A percentile compares a stretch with the other conserved stretches of the same genome.
Evolutionary conservation across 1,140 invertebrate species (phyloP).

Genomic region (Trachymyrmex septentrionalis): DNA sequence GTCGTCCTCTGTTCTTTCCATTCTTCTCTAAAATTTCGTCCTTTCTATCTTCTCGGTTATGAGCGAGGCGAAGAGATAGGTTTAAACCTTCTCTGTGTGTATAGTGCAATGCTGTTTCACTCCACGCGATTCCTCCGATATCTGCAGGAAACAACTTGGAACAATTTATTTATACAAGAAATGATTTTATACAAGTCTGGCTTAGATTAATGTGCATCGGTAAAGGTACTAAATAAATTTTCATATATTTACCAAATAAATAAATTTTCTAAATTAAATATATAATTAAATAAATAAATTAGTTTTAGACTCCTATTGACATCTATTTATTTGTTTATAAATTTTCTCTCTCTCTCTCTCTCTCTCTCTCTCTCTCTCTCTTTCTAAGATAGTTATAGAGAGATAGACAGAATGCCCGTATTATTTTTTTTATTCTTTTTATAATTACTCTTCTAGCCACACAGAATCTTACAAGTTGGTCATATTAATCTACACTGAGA

Average conservation of each 20-base stretch:
- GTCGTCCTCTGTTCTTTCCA: slow-evolving; percentile 10
- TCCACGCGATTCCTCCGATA: neutral
- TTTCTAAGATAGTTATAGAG: no score
- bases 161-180: neutral
- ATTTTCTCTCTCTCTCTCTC: neutral
- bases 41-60: slow-evolving; percentile 10
- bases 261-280: neutral
- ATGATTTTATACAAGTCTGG: neutral
- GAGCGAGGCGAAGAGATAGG: slow-evolving; percentile 20
- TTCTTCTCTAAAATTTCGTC: slow-evolving; percentile 38
- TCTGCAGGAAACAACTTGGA: slow-evolving; percentile 10
- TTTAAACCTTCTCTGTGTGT: neutral
- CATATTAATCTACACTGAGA: neutral
- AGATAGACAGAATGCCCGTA: neutral
- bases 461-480: neutral
- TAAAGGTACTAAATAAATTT: no score
- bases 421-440: neutral
- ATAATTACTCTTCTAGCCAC: neutral
- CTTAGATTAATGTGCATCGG: neutral
- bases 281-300: no score
- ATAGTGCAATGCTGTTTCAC: neutral
- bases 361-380: no score
- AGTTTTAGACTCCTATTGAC: neutral
- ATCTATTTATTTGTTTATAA: neutral
- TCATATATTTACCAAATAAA: neutral